Evolutionary conservation across 2,113 vertebrate genomes (phyloP).

Genomic region (Theristicus caerulescens): DNA sequence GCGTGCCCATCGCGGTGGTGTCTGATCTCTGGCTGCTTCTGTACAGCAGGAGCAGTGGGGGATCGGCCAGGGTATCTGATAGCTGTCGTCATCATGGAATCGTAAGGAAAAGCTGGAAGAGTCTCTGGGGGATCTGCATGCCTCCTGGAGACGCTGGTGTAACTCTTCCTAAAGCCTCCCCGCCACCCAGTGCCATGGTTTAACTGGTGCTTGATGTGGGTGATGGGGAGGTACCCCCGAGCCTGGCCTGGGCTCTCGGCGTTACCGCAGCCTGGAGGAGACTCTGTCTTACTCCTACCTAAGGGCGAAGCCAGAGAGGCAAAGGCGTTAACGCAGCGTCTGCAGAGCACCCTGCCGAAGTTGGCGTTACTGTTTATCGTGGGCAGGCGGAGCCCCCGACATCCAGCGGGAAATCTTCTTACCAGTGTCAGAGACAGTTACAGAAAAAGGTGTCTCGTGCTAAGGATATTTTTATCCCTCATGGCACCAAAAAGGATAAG

Average conservation of each 20-base stretch:
- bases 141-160: background rate
- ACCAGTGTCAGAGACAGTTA: background rate
- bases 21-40: background rate
- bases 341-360: fast-evolving
- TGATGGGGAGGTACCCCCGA: fast-evolving
- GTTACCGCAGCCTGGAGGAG: fast-evolving
- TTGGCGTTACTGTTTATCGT: fast-evolving
- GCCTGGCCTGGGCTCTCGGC: background rate
- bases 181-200: fast-evolving
- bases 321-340: background rate
- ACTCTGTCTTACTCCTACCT: fast-evolving
- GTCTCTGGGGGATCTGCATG: background rate
- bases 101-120: background rate
- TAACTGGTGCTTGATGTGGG: fast-evolving
- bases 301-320: background rate
- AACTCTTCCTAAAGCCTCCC: background rate
- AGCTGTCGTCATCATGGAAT: fast-evolving
- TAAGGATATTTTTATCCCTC: background rate
- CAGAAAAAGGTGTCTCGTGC: background rate
- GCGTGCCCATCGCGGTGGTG: fast-evolving
- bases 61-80: fast-evolving
- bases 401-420: background rate
- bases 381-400: background rate
- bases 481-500: background rate
- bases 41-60: background rate